A percentile compares a stretch with the other conserved stretches of the same genome.
These are phyloP conservation scores for Therioaphis trifolii DNA, from an alignment of 2,888 invertebrate genomes.

Conservation along the genomic window DNA sequence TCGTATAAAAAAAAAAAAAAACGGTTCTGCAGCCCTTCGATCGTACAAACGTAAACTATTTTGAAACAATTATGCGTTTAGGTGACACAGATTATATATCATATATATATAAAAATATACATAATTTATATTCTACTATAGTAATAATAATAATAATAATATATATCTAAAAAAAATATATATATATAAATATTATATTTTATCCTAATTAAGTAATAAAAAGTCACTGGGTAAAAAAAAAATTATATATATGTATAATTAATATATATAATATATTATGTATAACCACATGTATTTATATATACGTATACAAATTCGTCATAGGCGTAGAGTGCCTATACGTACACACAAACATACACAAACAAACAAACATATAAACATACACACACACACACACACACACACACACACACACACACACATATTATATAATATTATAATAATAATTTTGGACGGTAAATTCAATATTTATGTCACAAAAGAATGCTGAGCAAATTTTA, in stretches of 20 bases:
- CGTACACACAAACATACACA: neutral
- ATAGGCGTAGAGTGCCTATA: neutral
- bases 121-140: neutral
- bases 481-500: constrained; percentile 56
- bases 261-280: neutral
- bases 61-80: constrained; percentile 14
- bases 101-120: neutral
- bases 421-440: neutral
- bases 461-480: constrained; percentile 58
- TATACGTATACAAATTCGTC: neutral
- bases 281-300: neutral
- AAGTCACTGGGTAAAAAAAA: constrained; percentile 55
- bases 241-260: neutral
- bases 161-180: neutral
- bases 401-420: neutral
- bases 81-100: constrained; percentile 21
- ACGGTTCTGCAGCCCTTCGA: constrained; percentile 34
- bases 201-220: constrained; percentile 60
- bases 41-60: constrained; percentile 29
- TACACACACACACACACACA: neutral
- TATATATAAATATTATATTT: constrained; percentile 51
- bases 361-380: neutral
- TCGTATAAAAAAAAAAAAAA: neutral
- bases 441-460: constrained; percentile 48
- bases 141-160: neutral